phyloP scores from a whole-genome alignment of 2,888 invertebrate species.

The Dorcus parallelipipedus region DNA sequence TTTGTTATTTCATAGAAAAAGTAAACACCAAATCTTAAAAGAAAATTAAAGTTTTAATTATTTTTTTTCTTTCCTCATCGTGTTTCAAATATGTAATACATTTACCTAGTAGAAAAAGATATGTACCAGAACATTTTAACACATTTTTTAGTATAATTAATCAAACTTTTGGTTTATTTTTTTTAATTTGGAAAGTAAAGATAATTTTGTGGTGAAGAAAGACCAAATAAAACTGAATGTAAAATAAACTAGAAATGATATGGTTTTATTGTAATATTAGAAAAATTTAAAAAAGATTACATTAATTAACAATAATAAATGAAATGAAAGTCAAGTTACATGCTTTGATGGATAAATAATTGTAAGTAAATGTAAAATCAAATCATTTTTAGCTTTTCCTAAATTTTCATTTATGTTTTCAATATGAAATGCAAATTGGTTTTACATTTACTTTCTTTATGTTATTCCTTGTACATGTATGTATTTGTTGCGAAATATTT shows the following conservation, averaged over 20 bases:
- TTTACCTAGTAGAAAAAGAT: background rate
- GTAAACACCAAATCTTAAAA: too few species aligned
- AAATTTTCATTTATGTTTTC: conserved; percentile 3
- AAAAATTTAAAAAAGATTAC: background rate
- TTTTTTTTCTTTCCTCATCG: too few species aligned
- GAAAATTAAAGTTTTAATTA: background rate
- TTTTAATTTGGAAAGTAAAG: background rate
- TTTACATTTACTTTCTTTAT: background rate
- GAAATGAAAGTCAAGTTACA: background rate
- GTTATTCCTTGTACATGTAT: too few species aligned
- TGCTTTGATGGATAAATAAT: background rate
- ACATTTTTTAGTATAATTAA: background rate
- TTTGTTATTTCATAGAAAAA: too few species aligned
- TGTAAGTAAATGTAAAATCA: background rate
- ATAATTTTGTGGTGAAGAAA: background rate
- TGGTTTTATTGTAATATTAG: background rate
- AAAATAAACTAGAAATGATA: background rate
- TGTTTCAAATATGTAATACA: background rate
- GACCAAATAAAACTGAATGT: too few species aligned
- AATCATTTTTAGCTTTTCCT: background rate
- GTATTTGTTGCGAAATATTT: conserved; percentile 24
- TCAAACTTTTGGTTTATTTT: background rate
- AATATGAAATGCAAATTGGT: background rate
- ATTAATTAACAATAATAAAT: too few species aligned
- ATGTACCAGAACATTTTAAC: too few species aligned